Evolutionary conservation across 2,113 vertebrate species (phyloP).

Genomic region (Paraplagusia blochii): DNA sequence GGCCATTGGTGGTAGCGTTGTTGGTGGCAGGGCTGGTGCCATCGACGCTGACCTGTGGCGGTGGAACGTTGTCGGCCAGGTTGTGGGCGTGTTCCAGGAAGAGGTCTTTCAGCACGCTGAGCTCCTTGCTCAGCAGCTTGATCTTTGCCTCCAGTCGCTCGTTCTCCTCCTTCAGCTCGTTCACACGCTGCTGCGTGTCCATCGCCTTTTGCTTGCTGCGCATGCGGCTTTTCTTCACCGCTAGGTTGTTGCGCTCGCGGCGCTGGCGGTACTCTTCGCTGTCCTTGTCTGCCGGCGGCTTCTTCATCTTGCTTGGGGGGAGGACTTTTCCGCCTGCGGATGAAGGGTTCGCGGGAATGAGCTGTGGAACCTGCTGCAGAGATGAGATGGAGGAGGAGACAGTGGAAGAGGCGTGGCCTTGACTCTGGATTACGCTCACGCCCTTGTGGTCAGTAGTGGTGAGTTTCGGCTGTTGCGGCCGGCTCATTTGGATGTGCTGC

Average conservation of each 20-base stretch:
- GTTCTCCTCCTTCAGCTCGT: slow-evolving; percentile 98
- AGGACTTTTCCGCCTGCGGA: slow-evolving; percentile 81
- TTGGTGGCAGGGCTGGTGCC: slow-evolving; percentile 63
- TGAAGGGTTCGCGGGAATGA: slow-evolving; percentile 76
- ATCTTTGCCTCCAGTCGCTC: slow-evolving; percentile 98
- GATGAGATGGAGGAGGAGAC: slow-evolving; percentile 30
- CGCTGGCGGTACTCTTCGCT: slow-evolving; percentile 93
- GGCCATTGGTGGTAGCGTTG: slow-evolving; percentile 47
- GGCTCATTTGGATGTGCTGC: slow-evolving; percentile 87
- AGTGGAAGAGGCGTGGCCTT: slow-evolving; percentile 70
- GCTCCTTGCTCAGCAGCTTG: slow-evolving; percentile 95
- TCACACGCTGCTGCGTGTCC: slow-evolving; percentile 93
- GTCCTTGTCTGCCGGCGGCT: slow-evolving; percentile 82
- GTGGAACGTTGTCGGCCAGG: slow-evolving; percentile 90
- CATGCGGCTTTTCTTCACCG: slow-evolving; percentile 96
- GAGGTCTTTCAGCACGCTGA: slow-evolving; percentile 97
- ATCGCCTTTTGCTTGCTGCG: slow-evolving; percentile 97
- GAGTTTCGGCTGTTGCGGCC: slow-evolving; percentile 78
- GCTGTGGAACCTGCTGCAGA: slow-evolving; percentile 86
- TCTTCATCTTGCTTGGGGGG: slow-evolving; percentile 87
- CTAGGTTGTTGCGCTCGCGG: slow-evolving; percentile 96
- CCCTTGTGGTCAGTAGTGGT: slow-evolving; percentile 77
- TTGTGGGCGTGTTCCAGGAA: slow-evolving; percentile 98
- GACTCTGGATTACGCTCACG: slow-evolving; percentile 84
- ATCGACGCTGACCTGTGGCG: slow-evolving; percentile 65